A percentile compares a stretch with the other conserved stretches of the same genome.
These are phyloP conservation scores for Cataglyphis livida DNA, from an alignment of 2,888 invertebrate species.

Conservation along the genomic window DNA sequence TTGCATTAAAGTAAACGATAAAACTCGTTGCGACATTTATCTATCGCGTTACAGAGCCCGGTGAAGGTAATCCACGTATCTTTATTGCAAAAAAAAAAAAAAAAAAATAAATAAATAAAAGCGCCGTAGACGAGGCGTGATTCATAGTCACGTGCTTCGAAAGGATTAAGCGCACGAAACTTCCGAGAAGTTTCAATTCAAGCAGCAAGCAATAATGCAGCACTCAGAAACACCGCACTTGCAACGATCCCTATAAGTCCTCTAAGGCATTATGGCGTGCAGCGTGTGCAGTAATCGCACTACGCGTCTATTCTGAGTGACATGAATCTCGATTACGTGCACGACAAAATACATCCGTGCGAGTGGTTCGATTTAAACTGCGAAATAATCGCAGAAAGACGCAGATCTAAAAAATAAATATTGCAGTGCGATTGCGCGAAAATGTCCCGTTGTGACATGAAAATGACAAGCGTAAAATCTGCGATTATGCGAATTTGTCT, in stretches of 20 bases:
- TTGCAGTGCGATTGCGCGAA: neutral
- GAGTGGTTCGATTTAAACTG: neutral
- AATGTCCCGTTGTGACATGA: neutral
- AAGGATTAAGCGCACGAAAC: conserved; percentile 51
- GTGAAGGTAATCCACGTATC: neutral
- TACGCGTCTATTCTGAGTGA: neutral
- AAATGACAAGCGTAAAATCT: neutral
- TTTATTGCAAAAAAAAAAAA: neutral
- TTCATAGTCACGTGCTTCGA: conserved; percentile 33
- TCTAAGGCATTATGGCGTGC: conserved; percentile 43
- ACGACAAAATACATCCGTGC: conserved; percentile 16
- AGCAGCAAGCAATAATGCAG: conserved; percentile 22
- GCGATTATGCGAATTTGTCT: neutral
- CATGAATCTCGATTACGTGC: conserved; percentile 29
- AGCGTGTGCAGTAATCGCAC: conserved; percentile 26
- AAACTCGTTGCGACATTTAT: neutral
- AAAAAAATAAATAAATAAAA: neutral
- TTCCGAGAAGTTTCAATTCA: conserved; percentile 54
- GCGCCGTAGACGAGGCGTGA: conserved; percentile 16
- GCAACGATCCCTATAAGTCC: conserved; percentile 29
- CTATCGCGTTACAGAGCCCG: neutral
- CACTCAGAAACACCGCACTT: conserved; percentile 33
- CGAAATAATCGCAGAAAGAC: neutral
- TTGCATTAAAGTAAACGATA: neutral
- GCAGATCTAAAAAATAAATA: neutral